These are phyloP conservation scores for Pseudobourletiella spinata DNA, from an alignment of 1,140 invertebrate genomes.

Conservation along the genomic window DNA sequence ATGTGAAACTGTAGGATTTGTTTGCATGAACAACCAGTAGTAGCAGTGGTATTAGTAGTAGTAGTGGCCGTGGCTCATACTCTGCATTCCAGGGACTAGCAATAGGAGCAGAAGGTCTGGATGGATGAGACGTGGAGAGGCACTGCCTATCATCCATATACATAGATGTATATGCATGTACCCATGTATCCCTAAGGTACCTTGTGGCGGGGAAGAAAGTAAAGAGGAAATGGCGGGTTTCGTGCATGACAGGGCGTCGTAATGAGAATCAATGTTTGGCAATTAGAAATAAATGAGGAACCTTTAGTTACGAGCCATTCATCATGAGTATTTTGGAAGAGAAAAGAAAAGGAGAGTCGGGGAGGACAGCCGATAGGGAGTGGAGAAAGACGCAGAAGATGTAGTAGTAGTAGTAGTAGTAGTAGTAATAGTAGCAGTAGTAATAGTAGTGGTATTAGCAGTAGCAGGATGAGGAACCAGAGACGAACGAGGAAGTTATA, in stretches of 20 bases:
- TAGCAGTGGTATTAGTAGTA: no score
- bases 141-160: no score
- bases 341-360: background rate
- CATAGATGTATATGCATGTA: no score
- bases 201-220: slow-evolving; percentile 5
- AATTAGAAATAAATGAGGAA: slow-evolving; percentile 12
- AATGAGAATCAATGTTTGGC: slow-evolving; percentile 12
- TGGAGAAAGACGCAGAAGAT: background rate
- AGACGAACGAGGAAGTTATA: background rate
- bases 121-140: background rate
- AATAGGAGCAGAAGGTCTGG: background rate
- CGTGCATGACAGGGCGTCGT: slow-evolving; percentile 4
- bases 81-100: no score
- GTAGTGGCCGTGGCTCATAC: no score
- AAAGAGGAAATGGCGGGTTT: slow-evolving; percentile 8
- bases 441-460: no score
- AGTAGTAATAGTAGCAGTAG: no score
- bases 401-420: background rate
- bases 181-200: no score
- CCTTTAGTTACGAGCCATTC: slow-evolving; percentile 4
- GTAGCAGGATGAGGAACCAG: background rate
- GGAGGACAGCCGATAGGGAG: background rate
- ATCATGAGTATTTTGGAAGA: slow-evolving; percentile 2
- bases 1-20: background rate
- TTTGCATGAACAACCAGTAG: background rate